Base-by-base conservation (phyloP, 2,888 invertebrate genomes). In the Tryphoninae sp. region DNA sequence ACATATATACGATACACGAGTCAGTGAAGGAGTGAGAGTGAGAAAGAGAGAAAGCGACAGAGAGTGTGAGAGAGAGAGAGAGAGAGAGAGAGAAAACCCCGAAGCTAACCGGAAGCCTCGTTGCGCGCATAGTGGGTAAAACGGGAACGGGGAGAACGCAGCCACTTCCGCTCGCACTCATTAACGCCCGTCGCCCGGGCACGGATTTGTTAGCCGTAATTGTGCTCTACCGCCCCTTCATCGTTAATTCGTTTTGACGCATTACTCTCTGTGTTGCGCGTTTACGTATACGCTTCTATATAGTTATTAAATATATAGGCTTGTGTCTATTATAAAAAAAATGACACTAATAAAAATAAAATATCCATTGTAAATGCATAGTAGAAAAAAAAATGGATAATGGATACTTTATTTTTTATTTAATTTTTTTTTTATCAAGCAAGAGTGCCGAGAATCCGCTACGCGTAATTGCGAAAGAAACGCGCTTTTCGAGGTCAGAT, bases 151-250 rank as follows among this genome's bases (percentile, higher is more conserved):
- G 79, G 79, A 55, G 51, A 72, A 23, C 62, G 80, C 77, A 79
- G 71, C 78, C 87, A 87, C 89, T 91, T 92, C 91, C 91, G 91
- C 88, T 81, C 90, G 90, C 89, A 89, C 90, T 92, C 91, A 91
- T 92, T 91, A 92, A 90, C 91, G 89, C 90, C 89, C 87, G 85
- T 86, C 73, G 72, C 76, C 84, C 87, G 83, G 77, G 87, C 89
- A 89, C 88, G 91, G 91, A 91, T 91, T 91, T 91, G 91, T 90
- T 90, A 86, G 85, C 85, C 84, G 88, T 90, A 91, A 91, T 90
- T 89, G 90, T 86, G 85, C 86, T 82, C 79, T 58, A 68, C 85
- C 88, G 87, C 68, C 78, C 71, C 59, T 72, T 76, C 76, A 49
- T 58, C 76, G 87, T 90, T 91, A 90, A 91, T 89, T 90, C 88